Base-by-base conservation (phyloP, 2,797 vertebrate genomes). In the Centropyge bicolor region DNA sequence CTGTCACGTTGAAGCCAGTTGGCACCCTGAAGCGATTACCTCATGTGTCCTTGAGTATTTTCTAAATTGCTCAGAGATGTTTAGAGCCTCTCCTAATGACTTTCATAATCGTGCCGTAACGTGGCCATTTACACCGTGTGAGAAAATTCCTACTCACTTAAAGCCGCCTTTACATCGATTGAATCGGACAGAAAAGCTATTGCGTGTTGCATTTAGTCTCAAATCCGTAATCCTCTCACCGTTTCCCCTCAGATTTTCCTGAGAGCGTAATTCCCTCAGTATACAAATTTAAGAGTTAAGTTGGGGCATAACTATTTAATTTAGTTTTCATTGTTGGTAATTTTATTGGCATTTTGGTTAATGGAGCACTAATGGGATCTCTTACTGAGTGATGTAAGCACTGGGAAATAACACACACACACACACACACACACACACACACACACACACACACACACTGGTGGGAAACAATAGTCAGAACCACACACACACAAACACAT, bases 31-130 rank as follows among this genome's bases (percentile, higher is more conserved):
- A 88, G 74, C 69, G 72, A 91, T 95, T 91, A 94, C 93, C 91
- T 95, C 93, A 94, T 82, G 72, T 77, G 88, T 94, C 93, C 91
- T 93, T 91, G 88, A 91, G 86, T 92, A 83, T 92, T 94, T 91
- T 88, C 85, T 86, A 86, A 93, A 94, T 91, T 88, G 87, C 88
- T 89, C 56, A 0, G 82, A 86, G 87, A 90, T 91, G 92, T 94
- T 93, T 89, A 82, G 90, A 89, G 83, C 80, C 82, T 59, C 80
- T 90, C 80, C 83, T 83, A 89, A 89, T 75, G 86, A 80, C 91
- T 89, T 89, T 85, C 72, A 86, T 85, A 89, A 92, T 93, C 66
- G 80, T 38, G 74, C 51, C 27, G 84, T 86, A 89, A 89, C 80
- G 73, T 76, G 78, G 71, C 77, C 87, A 35, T 89, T 91, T 83